Base-by-base conservation (phyloP, 2,888 invertebrate genomes). In the Hirtodrosophila histrioides region DNA sequence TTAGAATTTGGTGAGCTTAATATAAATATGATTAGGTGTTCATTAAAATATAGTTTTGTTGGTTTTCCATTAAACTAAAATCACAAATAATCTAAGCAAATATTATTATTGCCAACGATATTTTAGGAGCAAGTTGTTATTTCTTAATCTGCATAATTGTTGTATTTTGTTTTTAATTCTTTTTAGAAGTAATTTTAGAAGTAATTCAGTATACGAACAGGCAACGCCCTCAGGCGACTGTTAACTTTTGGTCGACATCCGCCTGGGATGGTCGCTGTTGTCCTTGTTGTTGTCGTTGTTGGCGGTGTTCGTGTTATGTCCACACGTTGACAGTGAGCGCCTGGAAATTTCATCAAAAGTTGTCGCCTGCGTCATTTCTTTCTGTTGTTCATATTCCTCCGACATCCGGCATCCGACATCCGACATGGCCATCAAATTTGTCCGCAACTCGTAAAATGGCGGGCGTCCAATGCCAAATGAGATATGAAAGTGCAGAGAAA, bases 371-470 rank as follows among this genome's bases (percentile, higher is more conserved):
- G 65, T 40, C 54, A 27, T 49, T 62, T 69, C 33, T 43, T 58
- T 40, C 43, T 24, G 24, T 9, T 45, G 5, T 9, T 31, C 23
- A 36, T 37, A 35, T 41, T 60, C 29, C 44, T 27, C 36, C 53
- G 24, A 27, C 46, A 61, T 55, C 55, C 56, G 51, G 48, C 39
- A 54, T 27, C 6, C 27, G 27, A 17, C 64, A 73, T 60, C 64
- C 48, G 56, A 56, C 55, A 62, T 60, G 77, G 55, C 65, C 81
- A 80, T 80, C 81, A 79, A 79, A 79, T 84, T 84, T 77, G 81
- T 73, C 74, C 73, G 78, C 85, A 80, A 69, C 74, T 77, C 85
- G 73, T 79, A 80, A 78, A 83, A 73, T 60, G 55, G 45, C 58
- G 48, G 45, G 43, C 41, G 33, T 29, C 61, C 67, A 41, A 43